Evolutionary conservation across 2,113 vertebrate genomes (phyloP).

Genomic region (Ictidomys tridecemlineatus): DNA sequence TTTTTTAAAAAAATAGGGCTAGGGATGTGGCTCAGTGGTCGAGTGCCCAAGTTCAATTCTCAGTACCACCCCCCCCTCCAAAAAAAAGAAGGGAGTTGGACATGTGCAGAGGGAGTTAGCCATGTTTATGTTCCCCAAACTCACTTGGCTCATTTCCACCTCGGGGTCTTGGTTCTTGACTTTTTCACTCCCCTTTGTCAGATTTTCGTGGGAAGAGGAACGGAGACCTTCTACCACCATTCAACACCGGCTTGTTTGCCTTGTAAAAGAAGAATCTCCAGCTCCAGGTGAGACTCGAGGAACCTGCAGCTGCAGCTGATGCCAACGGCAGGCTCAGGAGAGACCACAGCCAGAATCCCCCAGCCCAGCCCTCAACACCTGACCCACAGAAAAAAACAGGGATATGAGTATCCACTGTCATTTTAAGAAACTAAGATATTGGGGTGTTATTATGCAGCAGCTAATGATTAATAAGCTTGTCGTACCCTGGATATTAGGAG

Average conservation of each 20-base stretch:
- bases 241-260: background rate
- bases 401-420: no score
- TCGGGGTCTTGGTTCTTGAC: background rate
- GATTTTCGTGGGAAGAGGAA: background rate
- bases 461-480: background rate
- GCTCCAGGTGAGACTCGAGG: background rate
- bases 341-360: background rate
- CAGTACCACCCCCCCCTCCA: no score
- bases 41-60: no score
- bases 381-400: no score
- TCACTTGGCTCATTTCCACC: no score
- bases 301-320: background rate
- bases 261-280: background rate
- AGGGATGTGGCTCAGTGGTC: no score
- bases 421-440: background rate
- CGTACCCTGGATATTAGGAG: background rate
- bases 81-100: background rate
- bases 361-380: no score
- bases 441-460: no score
- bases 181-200: background rate
- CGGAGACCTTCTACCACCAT: background rate
- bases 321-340: no score
- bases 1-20: no score
- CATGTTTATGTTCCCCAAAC: no score
- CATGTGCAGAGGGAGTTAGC: no score